A percentile compares a stretch with the other conserved stretches of the same genome.
Conservation (phyloP, 2,888 invertebrate genomes). For the Noctua pronuba region DNA sequence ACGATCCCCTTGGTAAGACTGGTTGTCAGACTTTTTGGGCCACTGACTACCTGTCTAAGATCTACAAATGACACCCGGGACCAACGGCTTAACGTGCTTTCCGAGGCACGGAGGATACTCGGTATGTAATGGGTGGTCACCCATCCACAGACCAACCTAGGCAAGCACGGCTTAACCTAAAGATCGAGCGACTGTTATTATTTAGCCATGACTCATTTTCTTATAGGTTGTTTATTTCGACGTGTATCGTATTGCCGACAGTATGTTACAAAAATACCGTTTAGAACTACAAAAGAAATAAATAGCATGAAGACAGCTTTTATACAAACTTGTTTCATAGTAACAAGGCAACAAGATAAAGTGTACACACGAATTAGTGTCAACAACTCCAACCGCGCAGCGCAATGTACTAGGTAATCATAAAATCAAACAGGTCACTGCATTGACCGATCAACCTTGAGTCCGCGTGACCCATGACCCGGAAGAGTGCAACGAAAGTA, state of each 20-base stretch:
- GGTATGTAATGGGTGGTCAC: too few relatives aligned
- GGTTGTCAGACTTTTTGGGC: too few relatives aligned
- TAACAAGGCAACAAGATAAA: constrained; percentile 35
- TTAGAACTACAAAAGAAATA: constrained; percentile 14
- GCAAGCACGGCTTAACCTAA: too few relatives aligned
- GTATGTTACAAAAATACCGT: constrained; percentile 1
- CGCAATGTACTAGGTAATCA: constrained; percentile 77
- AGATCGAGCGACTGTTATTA: too few relatives aligned
- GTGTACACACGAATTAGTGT: constrained; percentile 53
- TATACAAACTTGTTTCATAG: constrained; percentile 30
- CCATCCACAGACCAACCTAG: too few relatives aligned
- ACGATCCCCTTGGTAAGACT: too few relatives aligned
- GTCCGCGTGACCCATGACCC: constrained; percentile 73
- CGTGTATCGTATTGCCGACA: neutral
- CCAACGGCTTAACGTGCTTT: too few relatives aligned
- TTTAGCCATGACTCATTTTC: neutral
- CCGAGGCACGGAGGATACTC: too few relatives aligned
- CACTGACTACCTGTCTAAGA: too few relatives aligned
- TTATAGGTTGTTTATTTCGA: neutral
- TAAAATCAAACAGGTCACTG: constrained; percentile 78
- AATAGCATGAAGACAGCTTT: constrained; percentile 25
- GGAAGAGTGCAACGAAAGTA: constrained; percentile 81
- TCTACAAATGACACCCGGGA: too few relatives aligned
- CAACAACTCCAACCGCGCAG: constrained; percentile 50
- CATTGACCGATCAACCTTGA: constrained; percentile 74